These are phyloP conservation scores for Hypsopygia costalis DNA, from an alignment of 2,888 invertebrate genomes.

Conservation along the genomic window DNA sequence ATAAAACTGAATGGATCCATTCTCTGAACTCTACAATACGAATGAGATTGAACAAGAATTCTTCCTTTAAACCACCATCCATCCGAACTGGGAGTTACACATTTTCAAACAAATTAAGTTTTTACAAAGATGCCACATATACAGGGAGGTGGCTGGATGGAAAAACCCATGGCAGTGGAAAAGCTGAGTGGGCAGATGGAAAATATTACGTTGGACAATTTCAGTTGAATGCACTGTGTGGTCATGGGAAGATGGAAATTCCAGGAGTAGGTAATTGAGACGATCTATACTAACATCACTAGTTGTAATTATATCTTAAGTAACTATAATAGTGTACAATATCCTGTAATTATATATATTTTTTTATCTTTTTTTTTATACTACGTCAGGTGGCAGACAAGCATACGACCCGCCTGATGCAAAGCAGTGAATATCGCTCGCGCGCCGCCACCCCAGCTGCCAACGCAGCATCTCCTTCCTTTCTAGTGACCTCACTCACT, in stretches of 20 bases:
- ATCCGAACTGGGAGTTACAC: conserved; percentile 86
- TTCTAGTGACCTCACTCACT: too few species aligned
- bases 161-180: conserved; percentile 91
- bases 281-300: too few species aligned
- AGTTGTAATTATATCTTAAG: too few species aligned
- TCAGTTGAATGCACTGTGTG: conserved; percentile 86
- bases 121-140: conserved; percentile 89
- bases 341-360: too few species aligned
- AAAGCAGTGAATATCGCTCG: too few species aligned
- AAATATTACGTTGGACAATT: conserved; percentile 90
- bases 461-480: too few species aligned
- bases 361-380: too few species aligned
- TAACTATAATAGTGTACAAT: too few species aligned
- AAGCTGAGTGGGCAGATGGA: conserved; percentile 90
- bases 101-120: conserved; percentile 84
- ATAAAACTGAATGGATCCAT: conserved; percentile 90
- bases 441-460: too few species aligned
- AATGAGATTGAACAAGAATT: conserved; percentile 82
- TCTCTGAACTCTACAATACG: conserved; percentile 87
- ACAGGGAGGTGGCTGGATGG: conserved; percentile 91
- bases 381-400: too few species aligned
- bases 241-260: conserved; percentile 85
- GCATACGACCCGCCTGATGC: too few species aligned
- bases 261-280: conserved; percentile 76
- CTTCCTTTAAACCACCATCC: conserved; percentile 84